These are phyloP conservation scores for Halocaridina rubra DNA, from an alignment of 2,888 invertebrate species.

Conservation along the genomic window DNA sequence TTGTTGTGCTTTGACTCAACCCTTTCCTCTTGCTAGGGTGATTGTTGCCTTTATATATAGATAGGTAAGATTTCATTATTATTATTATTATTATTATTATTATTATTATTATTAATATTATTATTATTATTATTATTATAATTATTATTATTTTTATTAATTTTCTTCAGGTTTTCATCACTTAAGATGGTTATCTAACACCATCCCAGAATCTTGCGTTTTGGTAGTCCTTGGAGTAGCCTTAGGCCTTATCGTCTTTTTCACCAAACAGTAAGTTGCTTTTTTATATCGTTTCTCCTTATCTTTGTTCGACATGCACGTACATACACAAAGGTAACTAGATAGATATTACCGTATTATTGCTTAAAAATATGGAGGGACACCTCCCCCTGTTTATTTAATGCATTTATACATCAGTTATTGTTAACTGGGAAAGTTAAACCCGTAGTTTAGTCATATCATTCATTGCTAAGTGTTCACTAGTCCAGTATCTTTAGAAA, in stretches of 20 bases:
- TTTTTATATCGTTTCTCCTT: no score
- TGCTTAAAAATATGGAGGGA: no score
- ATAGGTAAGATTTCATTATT: not conserved
- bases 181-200: constrained; percentile 67
- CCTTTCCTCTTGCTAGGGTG: not conserved
- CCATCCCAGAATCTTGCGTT: constrained; percentile 68
- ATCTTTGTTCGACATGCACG: no score
- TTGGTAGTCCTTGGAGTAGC: constrained; percentile 71
- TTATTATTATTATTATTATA: not conserved
- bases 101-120: not conserved
- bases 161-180: constrained; percentile 69
- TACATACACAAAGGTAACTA: no score
- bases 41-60: not conserved
- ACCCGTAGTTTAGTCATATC: no score
- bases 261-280: constrained; percentile 42
- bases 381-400: not conserved
- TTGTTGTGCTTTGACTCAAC: not conserved
- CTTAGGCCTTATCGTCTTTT: constrained; percentile 69
- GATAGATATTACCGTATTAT: no score
- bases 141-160: not conserved
- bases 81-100: not conserved
- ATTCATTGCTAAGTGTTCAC: no score
- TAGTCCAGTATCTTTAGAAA: no score
- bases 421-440: not conserved
- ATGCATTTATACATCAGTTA: not conserved